Evolutionary conservation across 2,113 vertebrate species (phyloP).

Genomic region (Corythornis madagascariensis): DNA sequence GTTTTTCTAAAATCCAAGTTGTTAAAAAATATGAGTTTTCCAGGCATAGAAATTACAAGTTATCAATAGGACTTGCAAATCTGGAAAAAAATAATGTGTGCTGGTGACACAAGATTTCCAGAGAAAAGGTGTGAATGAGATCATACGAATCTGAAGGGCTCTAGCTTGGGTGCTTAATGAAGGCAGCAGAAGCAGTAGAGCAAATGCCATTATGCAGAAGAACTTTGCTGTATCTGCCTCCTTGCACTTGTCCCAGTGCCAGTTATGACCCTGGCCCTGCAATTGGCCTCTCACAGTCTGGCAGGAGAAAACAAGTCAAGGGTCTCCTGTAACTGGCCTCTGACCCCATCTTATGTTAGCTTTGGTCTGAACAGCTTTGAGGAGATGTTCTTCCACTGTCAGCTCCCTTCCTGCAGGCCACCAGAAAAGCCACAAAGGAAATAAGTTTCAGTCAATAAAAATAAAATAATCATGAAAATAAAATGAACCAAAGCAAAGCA

Average conservation of each 20-base stretch:
- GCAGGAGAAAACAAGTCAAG: not conserved
- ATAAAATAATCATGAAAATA: not conserved
- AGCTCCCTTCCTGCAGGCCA: not conserved
- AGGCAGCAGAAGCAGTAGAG: not conserved
- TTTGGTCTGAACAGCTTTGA: not conserved
- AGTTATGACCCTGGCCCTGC: not conserved
- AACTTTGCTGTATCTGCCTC: not conserved
- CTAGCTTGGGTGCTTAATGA: not conserved
- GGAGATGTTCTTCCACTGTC: not conserved
- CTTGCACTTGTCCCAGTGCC: not conserved
- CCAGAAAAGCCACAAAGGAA: not conserved
- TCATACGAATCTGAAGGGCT: not conserved
- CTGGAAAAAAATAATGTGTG: not conserved
- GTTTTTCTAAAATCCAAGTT: not conserved
- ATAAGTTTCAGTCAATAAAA: not conserved
- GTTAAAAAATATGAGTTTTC: not conserved
- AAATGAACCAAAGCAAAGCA: not conserved
- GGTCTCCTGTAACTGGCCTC: not conserved
- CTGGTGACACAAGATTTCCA: not conserved
- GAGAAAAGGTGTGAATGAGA: not conserved
- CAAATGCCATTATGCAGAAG: accelerated
- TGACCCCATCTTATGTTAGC: accelerated
- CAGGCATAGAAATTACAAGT: not conserved
- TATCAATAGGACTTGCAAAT: not conserved
- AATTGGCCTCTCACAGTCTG: accelerated